Evolutionary conservation across 2,888 invertebrate genomes (phyloP), one percentile per base, ranked within the genome.

Genomic region (Zelleria hepariella): DNA sequence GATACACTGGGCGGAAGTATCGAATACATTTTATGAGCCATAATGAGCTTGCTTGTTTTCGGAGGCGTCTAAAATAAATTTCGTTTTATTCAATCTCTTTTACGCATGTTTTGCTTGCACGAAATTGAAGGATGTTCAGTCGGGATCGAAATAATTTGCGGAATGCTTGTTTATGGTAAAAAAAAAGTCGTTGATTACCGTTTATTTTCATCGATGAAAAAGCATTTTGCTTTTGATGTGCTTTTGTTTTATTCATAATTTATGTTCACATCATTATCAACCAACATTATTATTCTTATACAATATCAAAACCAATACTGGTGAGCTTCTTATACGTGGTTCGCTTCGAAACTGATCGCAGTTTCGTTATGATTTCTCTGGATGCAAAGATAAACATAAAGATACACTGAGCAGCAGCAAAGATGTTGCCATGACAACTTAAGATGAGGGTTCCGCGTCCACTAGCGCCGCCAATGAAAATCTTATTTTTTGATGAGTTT

Each of bases 71-170:
- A 10, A 51, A 51, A 58, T 18, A 25, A 47, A 26, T 2, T 57
- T 18, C 0, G 0, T 32, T 55, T 55, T 1, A 7, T 23, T 24
- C 10, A 42, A 21, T 55, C 18, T 27, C 7, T 57, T 47, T 58
- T 51, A 3, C 73, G 85, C 86, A 85, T 86, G 85, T 73, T 68
- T 57, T 20, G 79, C 77, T 77, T 84, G 86, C 83, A 81, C 82
- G 77, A 75, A 24, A 57, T n/a, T 55, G 21, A n/a, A 72, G 66
- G 69, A 66, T 68, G 72, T 71, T 70, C 64, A 10, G 51, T 21
- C 21, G 10, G 42, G 42, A 15, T 20, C 10, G 18, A 24, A 10
- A 7, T 70, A 72, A 70, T 71, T 69, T 73, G 72, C 78, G 77
- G 74, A 75, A 78, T 77, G 82, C 80, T 79, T 80, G 6, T 55